Conservation (phyloP, 2,888 invertebrate genomes). For the Taphrorychus bicolor region DNA sequence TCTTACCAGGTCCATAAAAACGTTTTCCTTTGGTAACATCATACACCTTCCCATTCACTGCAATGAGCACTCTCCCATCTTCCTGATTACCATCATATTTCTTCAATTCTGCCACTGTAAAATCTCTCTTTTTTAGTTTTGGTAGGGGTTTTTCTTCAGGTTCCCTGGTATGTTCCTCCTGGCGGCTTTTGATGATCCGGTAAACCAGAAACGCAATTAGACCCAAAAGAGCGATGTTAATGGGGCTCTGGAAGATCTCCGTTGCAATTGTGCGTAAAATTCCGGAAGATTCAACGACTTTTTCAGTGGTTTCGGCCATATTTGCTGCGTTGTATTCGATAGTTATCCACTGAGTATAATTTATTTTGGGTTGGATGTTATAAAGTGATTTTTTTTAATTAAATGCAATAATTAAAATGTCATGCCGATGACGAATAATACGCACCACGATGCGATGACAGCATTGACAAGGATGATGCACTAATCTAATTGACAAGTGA, state of each 20-base stretch:
- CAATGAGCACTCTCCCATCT: slow-evolving; percentile 89
- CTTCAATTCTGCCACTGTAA: slow-evolving; percentile 86
- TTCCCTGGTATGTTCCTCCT: slow-evolving; percentile 44
- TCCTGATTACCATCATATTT: slow-evolving; percentile 85
- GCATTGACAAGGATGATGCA: not conserved
- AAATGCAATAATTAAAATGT: slow-evolving; percentile 24
- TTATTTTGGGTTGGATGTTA: not conserved
- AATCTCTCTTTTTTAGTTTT: slow-evolving; percentile 86
- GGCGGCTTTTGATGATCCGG: slow-evolving; percentile 72
- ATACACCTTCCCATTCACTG: slow-evolving; percentile 94
- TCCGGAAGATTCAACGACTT: slow-evolving; percentile 50
- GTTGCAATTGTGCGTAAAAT: slow-evolving; percentile 61
- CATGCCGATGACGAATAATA: slow-evolving; percentile 21
- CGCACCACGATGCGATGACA: not conserved
- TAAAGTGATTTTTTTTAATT: not conserved
- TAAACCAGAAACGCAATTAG: slow-evolving; percentile 76
- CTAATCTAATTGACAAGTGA: not conserved
- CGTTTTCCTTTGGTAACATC: slow-evolving; percentile 90
- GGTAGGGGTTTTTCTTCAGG: slow-evolving; percentile 64
- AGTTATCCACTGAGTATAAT: not conserved
- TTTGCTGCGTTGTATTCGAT: not conserved
- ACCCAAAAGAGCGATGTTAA: slow-evolving; percentile 73
- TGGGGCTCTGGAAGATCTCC: slow-evolving; percentile 73
- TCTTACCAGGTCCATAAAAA: slow-evolving; percentile 92
- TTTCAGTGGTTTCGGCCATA: slow-evolving; percentile 55